Percentiles rank a stretch among this genome's conserved stretches.
Conservation (phyloP, 2,113 vertebrate species). For the Tachysurus vachellii region DNA sequence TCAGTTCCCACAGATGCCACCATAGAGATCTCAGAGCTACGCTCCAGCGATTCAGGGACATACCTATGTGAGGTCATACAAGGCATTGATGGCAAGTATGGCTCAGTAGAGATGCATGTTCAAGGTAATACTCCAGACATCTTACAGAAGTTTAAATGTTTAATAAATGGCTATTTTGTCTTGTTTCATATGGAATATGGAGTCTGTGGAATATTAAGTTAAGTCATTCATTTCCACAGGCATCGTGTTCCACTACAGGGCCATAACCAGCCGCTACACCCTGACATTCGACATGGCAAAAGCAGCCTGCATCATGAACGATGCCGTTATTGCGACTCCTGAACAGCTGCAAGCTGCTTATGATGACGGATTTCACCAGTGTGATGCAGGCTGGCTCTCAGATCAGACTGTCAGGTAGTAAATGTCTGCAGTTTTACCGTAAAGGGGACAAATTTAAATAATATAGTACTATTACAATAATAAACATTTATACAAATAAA, state of each 20-base stretch:
- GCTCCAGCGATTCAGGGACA: constrained; percentile 85
- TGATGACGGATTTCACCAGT: constrained; percentile 94
- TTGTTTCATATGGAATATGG: neutral
- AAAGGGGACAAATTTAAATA: neutral
- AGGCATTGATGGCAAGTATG: constrained; percentile 85
- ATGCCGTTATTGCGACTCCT: constrained; percentile 86
- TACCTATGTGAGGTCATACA: constrained; percentile 93
- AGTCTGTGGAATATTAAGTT: constrained; percentile 14
- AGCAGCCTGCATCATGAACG: constrained; percentile 89
- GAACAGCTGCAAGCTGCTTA: constrained; percentile 96
- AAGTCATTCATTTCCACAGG: constrained; percentile 67
- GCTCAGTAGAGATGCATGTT: constrained; percentile 83
- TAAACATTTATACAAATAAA: neutral
- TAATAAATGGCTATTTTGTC: neutral
- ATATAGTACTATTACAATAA: neutral
- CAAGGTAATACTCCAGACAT: constrained; percentile 76
- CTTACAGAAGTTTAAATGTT: neutral
- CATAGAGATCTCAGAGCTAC: constrained; percentile 84
- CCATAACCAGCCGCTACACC: constrained; percentile 91
- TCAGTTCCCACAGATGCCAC: constrained; percentile 84
- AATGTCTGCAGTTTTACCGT: neutral
- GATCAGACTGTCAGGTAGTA: constrained; percentile 93
- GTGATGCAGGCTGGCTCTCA: constrained; percentile 95
- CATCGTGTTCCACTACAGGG: constrained; percentile 94
- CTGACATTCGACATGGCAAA: constrained; percentile 89